Conservation (phyloP, 2,888 invertebrate species). For the Trachelus tabidus region DNA sequence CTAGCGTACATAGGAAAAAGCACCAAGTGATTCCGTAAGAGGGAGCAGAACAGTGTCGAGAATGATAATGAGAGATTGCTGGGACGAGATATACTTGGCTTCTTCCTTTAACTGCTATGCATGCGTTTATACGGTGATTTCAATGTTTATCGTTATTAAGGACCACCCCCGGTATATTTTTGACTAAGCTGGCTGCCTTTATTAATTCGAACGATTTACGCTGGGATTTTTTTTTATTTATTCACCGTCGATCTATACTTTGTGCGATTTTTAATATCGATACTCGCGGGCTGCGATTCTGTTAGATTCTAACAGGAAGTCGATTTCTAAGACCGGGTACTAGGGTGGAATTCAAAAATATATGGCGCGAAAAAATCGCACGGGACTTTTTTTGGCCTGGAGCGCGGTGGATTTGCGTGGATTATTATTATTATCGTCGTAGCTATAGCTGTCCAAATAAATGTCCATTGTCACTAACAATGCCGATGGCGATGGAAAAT, state of each 20-base stretch:
- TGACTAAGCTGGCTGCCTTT: neutral
- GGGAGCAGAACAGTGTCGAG: constrained; percentile 47
- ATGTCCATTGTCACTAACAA: constrained; percentile 8
- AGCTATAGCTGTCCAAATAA: neutral
- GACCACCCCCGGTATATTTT: neutral
- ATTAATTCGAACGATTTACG: neutral
- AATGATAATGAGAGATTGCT: constrained; percentile 61
- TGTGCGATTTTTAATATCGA: neutral
- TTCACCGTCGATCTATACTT: neutral
- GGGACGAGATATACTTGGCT: constrained; percentile 51
- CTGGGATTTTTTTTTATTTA: no score
- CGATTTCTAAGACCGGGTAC: neutral
- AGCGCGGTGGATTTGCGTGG: neutral
- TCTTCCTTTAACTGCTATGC: constrained; percentile 38
- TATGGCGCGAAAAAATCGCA: neutral
- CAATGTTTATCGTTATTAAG: neutral
- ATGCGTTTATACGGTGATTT: constrained; percentile 27
- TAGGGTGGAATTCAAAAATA: neutral
- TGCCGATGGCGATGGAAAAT: neutral
- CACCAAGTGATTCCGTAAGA: constrained; percentile 36
- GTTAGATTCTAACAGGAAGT: neutral
- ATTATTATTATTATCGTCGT: neutral
- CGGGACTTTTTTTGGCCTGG: neutral
- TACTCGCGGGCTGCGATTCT: neutral
- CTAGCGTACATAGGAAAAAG: constrained; percentile 19